These are phyloP conservation scores for Diceros bicornis DNA, from an alignment of 2,797 vertebrate species.

Conservation along the genomic window DNA sequence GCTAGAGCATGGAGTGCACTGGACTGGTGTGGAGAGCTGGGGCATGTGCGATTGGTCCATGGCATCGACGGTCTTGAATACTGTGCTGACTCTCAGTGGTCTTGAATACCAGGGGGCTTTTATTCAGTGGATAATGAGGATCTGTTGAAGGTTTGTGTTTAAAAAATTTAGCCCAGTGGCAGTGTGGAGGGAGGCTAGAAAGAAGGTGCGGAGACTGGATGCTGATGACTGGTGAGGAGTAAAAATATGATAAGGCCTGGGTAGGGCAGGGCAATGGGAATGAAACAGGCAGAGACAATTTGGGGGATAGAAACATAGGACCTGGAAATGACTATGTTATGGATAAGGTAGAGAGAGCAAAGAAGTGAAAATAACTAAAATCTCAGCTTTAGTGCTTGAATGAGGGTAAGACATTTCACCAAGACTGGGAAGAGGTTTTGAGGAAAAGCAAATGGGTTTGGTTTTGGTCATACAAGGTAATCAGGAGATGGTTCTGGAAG, in stretches of 20 bases:
- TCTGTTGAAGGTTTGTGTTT: not conserved
- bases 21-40: not conserved
- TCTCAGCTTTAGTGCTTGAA: not conserved
- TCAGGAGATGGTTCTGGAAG: not conserved
- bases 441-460: not conserved
- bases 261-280: not conserved
- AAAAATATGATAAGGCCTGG: not conserved
- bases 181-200: not conserved
- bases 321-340: not conserved
- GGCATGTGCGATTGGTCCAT: not conserved
- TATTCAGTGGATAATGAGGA: not conserved
- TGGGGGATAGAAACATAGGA: not conserved
- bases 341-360: not conserved
- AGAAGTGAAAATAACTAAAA: not conserved
- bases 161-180: not conserved
- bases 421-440: not conserved
- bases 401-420: not conserved
- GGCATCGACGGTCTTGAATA: too few relatives aligned
- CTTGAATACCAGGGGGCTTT: too few relatives aligned
- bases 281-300: not conserved
- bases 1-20: too few relatives aligned
- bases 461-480: not conserved
- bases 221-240: not conserved
- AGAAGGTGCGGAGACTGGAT: not conserved
- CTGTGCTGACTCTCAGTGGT: not conserved